These are phyloP conservation scores for Hiodon alosoides DNA, from an alignment of 2,113 vertebrate species.

Conservation along the genomic window DNA sequence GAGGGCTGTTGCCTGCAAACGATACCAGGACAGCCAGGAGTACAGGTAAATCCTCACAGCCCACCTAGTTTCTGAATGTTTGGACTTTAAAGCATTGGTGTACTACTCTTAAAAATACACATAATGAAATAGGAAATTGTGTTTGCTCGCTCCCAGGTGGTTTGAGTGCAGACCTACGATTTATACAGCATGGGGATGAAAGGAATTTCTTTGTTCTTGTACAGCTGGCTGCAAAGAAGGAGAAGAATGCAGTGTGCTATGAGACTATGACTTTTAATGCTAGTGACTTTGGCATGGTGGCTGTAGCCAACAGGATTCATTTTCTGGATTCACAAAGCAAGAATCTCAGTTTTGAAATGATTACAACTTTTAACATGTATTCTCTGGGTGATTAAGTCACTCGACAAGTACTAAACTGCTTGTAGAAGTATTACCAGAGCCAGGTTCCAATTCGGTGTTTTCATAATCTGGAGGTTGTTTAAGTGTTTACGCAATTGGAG, in stretches of 20 bases:
- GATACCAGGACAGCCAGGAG: constrained; percentile 75
- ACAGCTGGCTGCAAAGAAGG: constrained; percentile 29
- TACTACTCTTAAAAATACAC: constrained; percentile 28
- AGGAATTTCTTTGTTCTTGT: constrained; percentile 10
- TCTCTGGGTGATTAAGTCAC: constrained; percentile 5
- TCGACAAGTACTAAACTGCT: neutral
- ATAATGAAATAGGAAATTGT: constrained; percentile 46
- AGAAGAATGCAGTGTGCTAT: constrained; percentile 3
- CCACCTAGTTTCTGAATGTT: neutral
- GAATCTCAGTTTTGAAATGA: neutral
- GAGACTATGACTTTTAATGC: neutral
- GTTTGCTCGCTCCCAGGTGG: neutral
- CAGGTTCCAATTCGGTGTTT: neutral
- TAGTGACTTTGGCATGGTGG: neutral
- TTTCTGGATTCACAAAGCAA: neutral
- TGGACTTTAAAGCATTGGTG: neutral
- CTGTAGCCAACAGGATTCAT: neutral
- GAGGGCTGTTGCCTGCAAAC: constrained; percentile 60
- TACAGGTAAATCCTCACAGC: constrained; percentile 66
- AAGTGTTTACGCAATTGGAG: neutral
- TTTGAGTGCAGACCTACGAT: constrained; percentile 38
- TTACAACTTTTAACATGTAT: neutral
- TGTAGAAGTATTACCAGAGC: neutral
- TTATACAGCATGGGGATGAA: constrained; percentile 6
- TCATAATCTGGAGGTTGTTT: constrained; percentile 1